Evolutionary conservation across 1,140 invertebrate genomes (phyloP), one percentile per base, ranked within the genome.

Genomic region (Heterodera carotae): DNA sequence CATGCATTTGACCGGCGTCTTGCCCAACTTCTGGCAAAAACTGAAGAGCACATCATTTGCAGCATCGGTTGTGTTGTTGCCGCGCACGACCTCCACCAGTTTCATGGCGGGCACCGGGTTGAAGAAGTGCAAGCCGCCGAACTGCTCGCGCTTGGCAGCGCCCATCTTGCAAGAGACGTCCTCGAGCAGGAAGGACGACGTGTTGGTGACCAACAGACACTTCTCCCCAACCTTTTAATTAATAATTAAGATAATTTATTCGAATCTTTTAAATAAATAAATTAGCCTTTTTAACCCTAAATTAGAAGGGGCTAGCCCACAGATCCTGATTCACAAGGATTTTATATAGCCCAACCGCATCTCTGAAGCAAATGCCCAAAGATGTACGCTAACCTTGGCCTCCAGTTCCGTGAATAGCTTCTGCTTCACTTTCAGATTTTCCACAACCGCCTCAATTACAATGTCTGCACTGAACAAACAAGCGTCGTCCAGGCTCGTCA

Each of bases 101-200:
- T 94, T 94, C 94, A 96, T 95, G 34, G 95, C 91, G 1, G 94
- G 93, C 2, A 94, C 94, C 15, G 94, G 94, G 89, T 95, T 95
- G 89, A 96, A 96, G 88, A 95, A 96, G 89, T 96, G 94, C 15
- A 95, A 89, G 8, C 94, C 93, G 67, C 92, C 93, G 89, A 94
- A 94, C 80, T 89, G 86, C 79, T 91, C 90, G 31, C 43, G 76
- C 78, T 88, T 84, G 69, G 91, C 83, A 25, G 88, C 80, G 10
- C 36, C 59, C 29, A 90, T 89, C 22, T 91, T 84, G 71, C 82
- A 79, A n/a, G 92, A 91, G 84, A 96, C 95, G 82, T 95, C 93
- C 75, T 89, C 90, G 81, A 95, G 93, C 18, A 93, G 91, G 10
- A 96, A 89, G 0, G 94, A 95, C 10, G 93, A 95, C 2, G 94